Evolutionary conservation across 2,888 invertebrate species (phyloP), one percentile per base, ranked within the genome.

Genomic region (Sericinus montela): DNA sequence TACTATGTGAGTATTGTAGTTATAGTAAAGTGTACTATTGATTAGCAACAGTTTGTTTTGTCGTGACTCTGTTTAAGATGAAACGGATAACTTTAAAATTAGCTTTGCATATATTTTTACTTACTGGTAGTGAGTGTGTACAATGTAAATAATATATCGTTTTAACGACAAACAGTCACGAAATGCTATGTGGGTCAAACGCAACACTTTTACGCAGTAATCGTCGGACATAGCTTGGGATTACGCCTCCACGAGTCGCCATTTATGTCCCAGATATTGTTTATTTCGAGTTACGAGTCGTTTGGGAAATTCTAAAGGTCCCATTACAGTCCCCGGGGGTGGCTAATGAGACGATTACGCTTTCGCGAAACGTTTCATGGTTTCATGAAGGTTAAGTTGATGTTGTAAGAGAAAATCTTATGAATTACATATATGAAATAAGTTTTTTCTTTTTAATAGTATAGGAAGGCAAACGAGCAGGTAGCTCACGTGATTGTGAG

Each of bases 241-340:
- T 42, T 9, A 11, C 38, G 40, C 40, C 40, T 8, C 25, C 38
- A 7, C n/a, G 10, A 7, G 10, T n/a, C 19, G 32, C 14, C 15
- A 28, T 44, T 15, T 36, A 7, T 15, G 44, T 36, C 35, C 44
- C n/a, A n/a, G 44, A 36, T 44, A 44, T 44, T 44, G 44, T 44
- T 35, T 44, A 36, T 36, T 28, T 34, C 15, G 15, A 14, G 32
- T 44, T 36, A 44, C 11, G 25, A 44, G 35, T 28, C 35, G 8
- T 28, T 15, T 3, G 42, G 42, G 34, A 32, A 23, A 42, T 23
- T 42, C 34, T 23, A 42, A 14, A 37, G 29, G 30, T 45, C 14
- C 30, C 23, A 6, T 45, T 45, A 45, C 11, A 13, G 13, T 19
- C 5, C 16, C 16, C 30, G 28, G 13, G 38, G 14, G 37, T 16